phyloP scores from a whole-genome alignment of 1,140 invertebrate genomes.

The Drosophila ambigua region DNA sequence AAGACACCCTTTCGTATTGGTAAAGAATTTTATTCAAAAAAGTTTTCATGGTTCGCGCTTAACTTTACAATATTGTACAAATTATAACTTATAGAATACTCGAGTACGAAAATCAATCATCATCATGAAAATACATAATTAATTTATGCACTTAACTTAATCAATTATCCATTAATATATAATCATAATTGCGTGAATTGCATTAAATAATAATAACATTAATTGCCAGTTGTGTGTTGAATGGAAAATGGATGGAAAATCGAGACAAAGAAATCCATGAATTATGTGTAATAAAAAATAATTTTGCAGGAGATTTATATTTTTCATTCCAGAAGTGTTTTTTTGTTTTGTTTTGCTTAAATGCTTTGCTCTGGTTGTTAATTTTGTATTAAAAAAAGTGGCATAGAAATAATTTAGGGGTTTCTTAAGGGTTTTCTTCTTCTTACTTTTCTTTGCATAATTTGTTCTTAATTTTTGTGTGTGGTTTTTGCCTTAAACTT shows the following conservation, averaged over 20 bases:
- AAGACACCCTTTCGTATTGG: conserved; percentile 31
- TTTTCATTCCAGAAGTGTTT: neutral
- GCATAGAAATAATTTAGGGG: conserved; percentile 58
- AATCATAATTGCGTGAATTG: conserved; percentile 51
- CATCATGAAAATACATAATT: conserved; percentile 62
- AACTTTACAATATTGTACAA: conserved; percentile 70
- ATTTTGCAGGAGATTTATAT: conserved; percentile 42
- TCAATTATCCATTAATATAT: conserved; percentile 50
- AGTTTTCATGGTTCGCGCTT: conserved; percentile 61
- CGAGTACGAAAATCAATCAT: conserved; percentile 67
- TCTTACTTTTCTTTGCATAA: conserved; percentile 46
- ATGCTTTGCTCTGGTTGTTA: conserved; percentile 68
- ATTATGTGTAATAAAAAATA: conserved; percentile 53
- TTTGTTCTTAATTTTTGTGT: conserved; percentile 28
- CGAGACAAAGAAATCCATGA: conserved; percentile 32
- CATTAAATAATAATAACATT: conserved; percentile 61
- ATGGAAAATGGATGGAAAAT: conserved; percentile 62
- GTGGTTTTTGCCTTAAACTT: conserved; percentile 61
- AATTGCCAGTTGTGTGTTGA: conserved; percentile 42
- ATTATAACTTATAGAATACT: conserved; percentile 71
- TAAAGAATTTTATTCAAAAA: conserved; percentile 83
- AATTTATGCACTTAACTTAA: conserved; percentile 69
- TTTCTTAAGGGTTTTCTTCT: conserved; percentile 36
- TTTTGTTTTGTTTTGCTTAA: conserved; percentile 37
- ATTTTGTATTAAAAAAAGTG: conserved; percentile 41